Evolutionary conservation across 2,888 invertebrate genomes (phyloP).

Genomic region (Mellilla xanthometata): DNA sequence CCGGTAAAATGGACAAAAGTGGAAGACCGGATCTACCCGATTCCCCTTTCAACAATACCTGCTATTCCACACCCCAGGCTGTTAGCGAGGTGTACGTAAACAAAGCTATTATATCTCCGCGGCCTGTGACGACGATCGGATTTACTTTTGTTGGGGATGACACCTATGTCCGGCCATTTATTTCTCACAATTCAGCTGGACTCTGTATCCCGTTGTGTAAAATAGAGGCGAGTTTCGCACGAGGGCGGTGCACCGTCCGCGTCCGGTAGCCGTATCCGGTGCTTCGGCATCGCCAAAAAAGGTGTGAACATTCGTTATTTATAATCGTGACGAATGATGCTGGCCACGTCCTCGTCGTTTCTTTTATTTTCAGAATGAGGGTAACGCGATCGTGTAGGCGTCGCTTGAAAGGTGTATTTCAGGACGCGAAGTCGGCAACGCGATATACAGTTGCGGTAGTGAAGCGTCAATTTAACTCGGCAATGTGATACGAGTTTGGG

Average conservation of each 20-base stretch:
- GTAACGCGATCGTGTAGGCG: slow-evolving; percentile 36
- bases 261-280: slow-evolving; percentile 79
- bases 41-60: slow-evolving; percentile 49
- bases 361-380: slow-evolving; percentile 68
- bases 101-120: slow-evolving; percentile 24
- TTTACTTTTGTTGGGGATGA: slow-evolving; percentile 61
- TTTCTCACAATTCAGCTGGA: slow-evolving; percentile 46
- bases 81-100: slow-evolving; percentile 28
- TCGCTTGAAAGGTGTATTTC: slow-evolving; percentile 42
- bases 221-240: slow-evolving; percentile 56
- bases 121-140: slow-evolving; percentile 38
- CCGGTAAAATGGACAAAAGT: slow-evolving; percentile 40
- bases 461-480: slow-evolving; percentile 21
- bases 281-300: slow-evolving; percentile 78
- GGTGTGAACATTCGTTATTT: slow-evolving; percentile 77
- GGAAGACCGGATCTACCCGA: slow-evolving; percentile 43
- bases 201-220: slow-evolving; percentile 39
- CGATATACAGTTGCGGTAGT: slow-evolving; percentile 32
- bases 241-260: slow-evolving; percentile 67
- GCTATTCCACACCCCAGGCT: slow-evolving; percentile 34
- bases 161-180: slow-evolving; percentile 67
- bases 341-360: slow-evolving; percentile 56
- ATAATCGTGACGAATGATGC: slow-evolving; percentile 73
- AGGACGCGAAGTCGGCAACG: slow-evolving; percentile 7
- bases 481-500: slow-evolving; percentile 21